Evolutionary conservation across 1,140 invertebrate genomes (phyloP), one percentile per base, ranked within the genome.

Genomic region (Holcopasites calliopsidis): DNA sequence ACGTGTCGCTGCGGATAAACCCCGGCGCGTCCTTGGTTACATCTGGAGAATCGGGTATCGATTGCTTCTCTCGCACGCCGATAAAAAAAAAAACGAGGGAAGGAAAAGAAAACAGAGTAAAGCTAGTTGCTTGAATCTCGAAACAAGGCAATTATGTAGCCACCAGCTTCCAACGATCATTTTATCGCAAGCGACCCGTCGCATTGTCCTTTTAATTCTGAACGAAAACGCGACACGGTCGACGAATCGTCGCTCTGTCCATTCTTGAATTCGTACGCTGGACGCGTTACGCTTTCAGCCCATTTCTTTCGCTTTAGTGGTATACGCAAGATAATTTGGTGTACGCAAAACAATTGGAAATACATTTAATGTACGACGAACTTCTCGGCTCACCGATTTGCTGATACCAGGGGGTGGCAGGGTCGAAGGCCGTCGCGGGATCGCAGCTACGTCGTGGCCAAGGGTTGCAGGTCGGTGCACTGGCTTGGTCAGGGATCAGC

Each of bases 31-130:
- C 65, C 73, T 75, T 75, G 80, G 62, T 82, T 80, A 82, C 79
- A 76, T 82, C 62, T 72, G 57, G 74, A 68, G 73, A 76, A 82
- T 82, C 55, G 74, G 49, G 38, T 82, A 82, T 82, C 80, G 80
- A 82, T 82, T 82, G 75, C 79, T 69, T 33, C 57, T 54, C 69
- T 81, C 65, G 57, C 58, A 69, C 74, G 50, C 66, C 35, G 74
- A 62, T 50, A 23, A 71, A 71, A 76, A 58, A 23, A 71, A 71
- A 76, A 58, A 81, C 64, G 42, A 68, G 47, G 33, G 40, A 35
- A 70, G 72, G 58, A 35, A 72, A 42, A 31, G 38, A 57, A 60
- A 64, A 47, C 68, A 52, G 16, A 44, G 0, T 11, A 18, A 8
- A 31, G 26, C 49, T 64, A 21, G 40, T 49, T 58, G 50, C 62